Conservation (phyloP, 2,113 vertebrate species). For the Myrmophylax atrothorax region DNA sequence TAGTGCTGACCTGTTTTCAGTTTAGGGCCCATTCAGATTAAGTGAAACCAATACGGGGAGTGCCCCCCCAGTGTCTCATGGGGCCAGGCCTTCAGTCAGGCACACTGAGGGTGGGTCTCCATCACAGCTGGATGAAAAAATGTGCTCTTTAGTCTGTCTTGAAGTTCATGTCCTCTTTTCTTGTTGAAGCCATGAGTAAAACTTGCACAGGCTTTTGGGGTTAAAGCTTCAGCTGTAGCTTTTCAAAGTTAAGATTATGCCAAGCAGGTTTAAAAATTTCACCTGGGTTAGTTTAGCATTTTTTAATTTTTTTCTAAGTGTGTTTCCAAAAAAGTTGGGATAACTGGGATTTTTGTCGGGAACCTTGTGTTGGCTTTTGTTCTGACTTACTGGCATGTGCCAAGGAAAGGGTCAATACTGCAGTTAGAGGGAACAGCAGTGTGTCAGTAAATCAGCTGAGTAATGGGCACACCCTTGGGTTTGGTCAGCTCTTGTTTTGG, state of each 20-base stretch:
- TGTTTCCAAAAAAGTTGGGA: neutral
- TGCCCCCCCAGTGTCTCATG: neutral
- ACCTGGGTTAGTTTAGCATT: neutral
- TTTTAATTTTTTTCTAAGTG: neutral
- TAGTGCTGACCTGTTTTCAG: neutral
- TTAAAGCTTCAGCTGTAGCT: neutral
- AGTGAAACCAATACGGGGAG: neutral
- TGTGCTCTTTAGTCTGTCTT: neutral
- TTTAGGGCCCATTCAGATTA: neutral
- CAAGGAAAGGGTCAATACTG: neutral
- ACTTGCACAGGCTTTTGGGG: neutral
- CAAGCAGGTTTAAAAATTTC: neutral
- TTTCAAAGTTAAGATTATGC: neutral
- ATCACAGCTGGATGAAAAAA: neutral
- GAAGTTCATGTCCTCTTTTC: neutral
- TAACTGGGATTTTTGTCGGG: neutral
- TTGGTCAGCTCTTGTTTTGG: neutral
- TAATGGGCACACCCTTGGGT: neutral
- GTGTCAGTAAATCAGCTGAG: neutral
- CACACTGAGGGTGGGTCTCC: neutral
- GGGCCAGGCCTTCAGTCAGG: neutral
- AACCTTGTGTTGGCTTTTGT: neutral
- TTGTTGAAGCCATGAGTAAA: neutral
- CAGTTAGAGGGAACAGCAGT: neutral
- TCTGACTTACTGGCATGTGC: neutral